Evolutionary conservation across 1,140 invertebrate genomes (phyloP), one percentile per base, ranked within the genome.

Genomic region (Halictus rubicundus): DNA sequence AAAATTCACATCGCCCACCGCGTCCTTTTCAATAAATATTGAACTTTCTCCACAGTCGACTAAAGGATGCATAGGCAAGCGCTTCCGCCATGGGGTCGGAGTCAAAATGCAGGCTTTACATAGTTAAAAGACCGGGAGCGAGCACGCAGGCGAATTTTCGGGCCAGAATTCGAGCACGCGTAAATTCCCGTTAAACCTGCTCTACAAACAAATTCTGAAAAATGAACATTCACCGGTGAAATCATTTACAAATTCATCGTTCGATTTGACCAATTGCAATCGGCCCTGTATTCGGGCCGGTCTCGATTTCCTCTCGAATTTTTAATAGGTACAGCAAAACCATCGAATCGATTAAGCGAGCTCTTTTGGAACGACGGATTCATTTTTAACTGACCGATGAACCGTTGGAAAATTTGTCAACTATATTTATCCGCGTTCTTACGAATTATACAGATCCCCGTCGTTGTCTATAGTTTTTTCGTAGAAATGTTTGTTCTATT

Each of bases 41-140:
- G n/a, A 8, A 57, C 21, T 21, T 57, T 57, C n/a, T 8, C 54
- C n/a, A n/a, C 54, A 57, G 54, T n/a, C n/a, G 1, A 9, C 54
- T 57, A n/a, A 57, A 57, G 54, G n/a, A 57, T 57, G 54, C 54
- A 57, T 57, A 57, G 54, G 54, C 54, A n/a, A 57, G 54, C 39
- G 14, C 9, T 39, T 65, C 21, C 64, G 37, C n/a, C 21, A 5
- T 42, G 23, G 19, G 2, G 19, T 46, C 21, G 39, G 9, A 46
- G n/a, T 23, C 32, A 65, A 46, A 46, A 49, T 23, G 14, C 12
- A 49, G 12, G 23, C n/a, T 66, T 21, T 46, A 23, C 23, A 66
- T 49, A 19, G 23, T 66, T 49, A 19, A 49, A 66, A 10, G 12
- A 3, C 10, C 66, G 19, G 25, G 1, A 7, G 19, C 2, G 27